Percentiles rank a stretch among this genome's conserved stretches.
Conservation (phyloP, 1,140 invertebrate genomes). For the Pectinophora gossypiella region DNA sequence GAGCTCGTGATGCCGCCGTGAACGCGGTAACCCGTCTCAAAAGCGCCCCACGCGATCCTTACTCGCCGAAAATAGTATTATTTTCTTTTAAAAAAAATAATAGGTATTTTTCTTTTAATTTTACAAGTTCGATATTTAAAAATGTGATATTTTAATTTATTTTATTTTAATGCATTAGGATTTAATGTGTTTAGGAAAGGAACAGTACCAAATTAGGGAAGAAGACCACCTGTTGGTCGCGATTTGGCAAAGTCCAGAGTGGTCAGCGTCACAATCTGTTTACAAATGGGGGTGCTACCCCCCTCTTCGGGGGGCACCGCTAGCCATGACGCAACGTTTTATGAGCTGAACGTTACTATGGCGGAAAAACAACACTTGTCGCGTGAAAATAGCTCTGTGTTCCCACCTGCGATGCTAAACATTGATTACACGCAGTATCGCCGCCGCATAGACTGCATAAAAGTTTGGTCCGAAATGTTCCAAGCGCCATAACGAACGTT, state of each 20-base stretch:
- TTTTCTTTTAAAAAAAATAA: no score
- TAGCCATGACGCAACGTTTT: constrained; percentile 61
- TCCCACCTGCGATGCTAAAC: constrained; percentile 33
- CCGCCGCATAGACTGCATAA: not conserved
- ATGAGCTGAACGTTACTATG: constrained; percentile 57
- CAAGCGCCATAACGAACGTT: not conserved
- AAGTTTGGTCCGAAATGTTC: not conserved
- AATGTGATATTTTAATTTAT: no score
- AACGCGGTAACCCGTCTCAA: constrained; percentile 15
- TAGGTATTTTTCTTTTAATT: no score
- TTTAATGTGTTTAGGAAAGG: not conserved
- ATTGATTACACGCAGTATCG: not conserved
- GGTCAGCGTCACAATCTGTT: constrained; percentile 64
- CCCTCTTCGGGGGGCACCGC: constrained; percentile 30
- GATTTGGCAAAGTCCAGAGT: constrained; percentile 50
- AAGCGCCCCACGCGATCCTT: not conserved
- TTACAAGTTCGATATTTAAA: no score
- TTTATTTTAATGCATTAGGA: no score
- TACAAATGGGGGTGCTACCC: constrained; percentile 57
- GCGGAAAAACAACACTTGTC: constrained; percentile 58
- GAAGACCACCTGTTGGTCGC: constrained; percentile 61
- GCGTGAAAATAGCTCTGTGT: constrained; percentile 63
- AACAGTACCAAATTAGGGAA: constrained; percentile 5
- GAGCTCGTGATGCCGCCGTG: constrained; percentile 50
- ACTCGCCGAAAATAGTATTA: no score